phyloP scores from a whole-genome alignment of 2,888 invertebrate species.

The Gnatocerus cornutus region DNA sequence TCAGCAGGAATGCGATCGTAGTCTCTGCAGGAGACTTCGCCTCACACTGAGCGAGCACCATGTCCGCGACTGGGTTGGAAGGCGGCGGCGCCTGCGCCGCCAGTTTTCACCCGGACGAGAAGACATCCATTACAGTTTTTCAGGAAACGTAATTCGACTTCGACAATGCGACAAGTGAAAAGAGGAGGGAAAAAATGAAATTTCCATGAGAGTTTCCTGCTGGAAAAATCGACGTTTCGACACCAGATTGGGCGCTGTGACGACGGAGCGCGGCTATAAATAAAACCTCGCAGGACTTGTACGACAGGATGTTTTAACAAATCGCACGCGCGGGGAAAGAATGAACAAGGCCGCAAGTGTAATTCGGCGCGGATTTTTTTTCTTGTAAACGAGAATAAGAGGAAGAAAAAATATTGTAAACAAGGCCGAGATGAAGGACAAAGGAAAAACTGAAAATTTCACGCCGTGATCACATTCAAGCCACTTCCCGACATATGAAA shows the following conservation, averaged over 20 bases:
- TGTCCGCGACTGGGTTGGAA: slow-evolving; percentile 30
- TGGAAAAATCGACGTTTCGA: slow-evolving; percentile 9
- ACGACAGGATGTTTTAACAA: slow-evolving; percentile 41
- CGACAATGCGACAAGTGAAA: neutral
- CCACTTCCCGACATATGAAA: too few relatives aligned
- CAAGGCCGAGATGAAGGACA: too few relatives aligned
- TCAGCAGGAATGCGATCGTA: slow-evolving; percentile 22
- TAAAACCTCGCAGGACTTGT: slow-evolving; percentile 41
- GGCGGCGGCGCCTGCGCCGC: slow-evolving; percentile 45
- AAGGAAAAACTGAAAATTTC: too few relatives aligned
- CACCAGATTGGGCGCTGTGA: neutral
- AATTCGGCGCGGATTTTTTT: slow-evolving; percentile 23
- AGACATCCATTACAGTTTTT: slow-evolving; percentile 34
- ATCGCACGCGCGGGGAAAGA: slow-evolving; percentile 38
- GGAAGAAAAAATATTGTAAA: too few relatives aligned
- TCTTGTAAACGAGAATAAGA: neutral
- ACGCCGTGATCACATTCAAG: too few relatives aligned
- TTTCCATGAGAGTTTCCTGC: slow-evolving; percentile 13
- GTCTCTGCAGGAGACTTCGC: slow-evolving; percentile 42
- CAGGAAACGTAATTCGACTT: slow-evolving; percentile 25
- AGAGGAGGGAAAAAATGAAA: slow-evolving; percentile 13
- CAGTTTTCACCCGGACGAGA: slow-evolving; percentile 32
- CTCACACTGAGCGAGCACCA: slow-evolving; percentile 45
- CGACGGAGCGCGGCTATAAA: slow-evolving; percentile 24
- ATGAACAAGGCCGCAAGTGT: slow-evolving; percentile 27